Evolutionary conservation across 2,888 invertebrate species (phyloP).

Genomic region (Meandrusa payeni): DNA sequence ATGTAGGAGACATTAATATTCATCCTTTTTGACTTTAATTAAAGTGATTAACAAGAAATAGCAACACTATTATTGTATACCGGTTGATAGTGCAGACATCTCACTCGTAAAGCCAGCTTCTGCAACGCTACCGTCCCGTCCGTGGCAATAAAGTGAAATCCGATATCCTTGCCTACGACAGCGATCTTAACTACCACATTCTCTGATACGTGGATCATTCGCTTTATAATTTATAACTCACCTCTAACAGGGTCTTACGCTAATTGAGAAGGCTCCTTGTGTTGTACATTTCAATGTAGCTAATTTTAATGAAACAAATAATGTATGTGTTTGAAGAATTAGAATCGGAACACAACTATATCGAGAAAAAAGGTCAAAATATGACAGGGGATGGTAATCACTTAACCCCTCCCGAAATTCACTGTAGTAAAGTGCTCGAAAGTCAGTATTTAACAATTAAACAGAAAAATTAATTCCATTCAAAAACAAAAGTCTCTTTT

Average conservation of each 20-base stretch:
- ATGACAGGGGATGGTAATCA: too few relatives aligned
- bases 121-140: constrained; percentile 57
- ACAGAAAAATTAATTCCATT: too few relatives aligned
- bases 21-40: neutral
- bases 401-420: too few relatives aligned
- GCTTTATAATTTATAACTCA: constrained; percentile 63
- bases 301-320: too few relatives aligned
- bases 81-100: constrained; percentile 57
- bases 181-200: constrained; percentile 65
- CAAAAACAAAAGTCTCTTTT: too few relatives aligned
- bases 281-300: too few relatives aligned
- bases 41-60: constrained; percentile 6
- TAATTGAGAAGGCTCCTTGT: constrained; percentile 29
- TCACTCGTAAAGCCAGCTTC: constrained; percentile 55
- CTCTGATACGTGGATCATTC: constrained; percentile 60
- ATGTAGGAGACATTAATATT: too few relatives aligned
- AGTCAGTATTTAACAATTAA: too few relatives aligned
- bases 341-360: too few relatives aligned
- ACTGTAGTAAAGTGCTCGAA: too few relatives aligned
- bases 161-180: constrained; percentile 62
- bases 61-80: constrained; percentile 32
- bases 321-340: too few relatives aligned
- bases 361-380: too few relatives aligned
- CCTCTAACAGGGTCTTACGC: constrained; percentile 23
- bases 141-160: constrained; percentile 72